Conservation (phyloP, 2,113 vertebrate genomes). For the Carassius gibelio region DNA sequence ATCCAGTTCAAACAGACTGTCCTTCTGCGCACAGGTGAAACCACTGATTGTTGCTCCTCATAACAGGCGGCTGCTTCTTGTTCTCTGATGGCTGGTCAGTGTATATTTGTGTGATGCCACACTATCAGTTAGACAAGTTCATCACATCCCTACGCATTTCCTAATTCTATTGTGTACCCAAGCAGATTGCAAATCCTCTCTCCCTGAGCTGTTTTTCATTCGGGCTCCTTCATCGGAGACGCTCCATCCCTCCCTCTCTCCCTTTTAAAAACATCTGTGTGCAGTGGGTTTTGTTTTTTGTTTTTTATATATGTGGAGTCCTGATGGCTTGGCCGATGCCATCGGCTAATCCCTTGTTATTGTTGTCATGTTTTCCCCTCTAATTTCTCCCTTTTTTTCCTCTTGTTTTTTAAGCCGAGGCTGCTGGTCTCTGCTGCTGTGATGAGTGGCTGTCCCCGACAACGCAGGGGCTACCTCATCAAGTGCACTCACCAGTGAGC, state of each 20-base stretch:
- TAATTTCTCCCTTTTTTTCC: conserved; percentile 44
- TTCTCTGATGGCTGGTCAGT: background rate
- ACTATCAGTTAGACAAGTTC: background rate
- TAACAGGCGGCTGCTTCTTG: background rate
- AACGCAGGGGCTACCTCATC: conserved; percentile 62
- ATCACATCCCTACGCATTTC: conserved; percentile 17
- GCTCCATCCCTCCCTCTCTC: conserved; percentile 33
- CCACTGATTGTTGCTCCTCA: background rate
- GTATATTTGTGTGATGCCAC: background rate
- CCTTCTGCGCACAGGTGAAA: background rate
- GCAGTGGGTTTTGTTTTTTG: too few relatives aligned
- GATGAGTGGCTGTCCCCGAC: conserved; percentile 62
- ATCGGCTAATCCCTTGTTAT: conserved; percentile 66
- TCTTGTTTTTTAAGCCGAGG: conserved; percentile 28
- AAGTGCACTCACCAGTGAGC: conserved; percentile 62
- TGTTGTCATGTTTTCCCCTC: conserved; percentile 48
- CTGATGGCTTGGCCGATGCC: conserved; percentile 38
- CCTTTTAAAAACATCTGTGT: conserved; percentile 53
- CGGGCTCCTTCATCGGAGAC: conserved; percentile 23
- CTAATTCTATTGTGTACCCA: conserved; percentile 7
- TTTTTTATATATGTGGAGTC: background rate
- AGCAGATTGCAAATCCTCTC: conserved; percentile 21
- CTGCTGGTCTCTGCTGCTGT: conserved; percentile 13
- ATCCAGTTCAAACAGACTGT: background rate
- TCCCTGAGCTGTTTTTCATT: conserved; percentile 35